phyloP scores from a whole-genome alignment of 2,797 vertebrate genomes.

The Poecilia velifera region DNA sequence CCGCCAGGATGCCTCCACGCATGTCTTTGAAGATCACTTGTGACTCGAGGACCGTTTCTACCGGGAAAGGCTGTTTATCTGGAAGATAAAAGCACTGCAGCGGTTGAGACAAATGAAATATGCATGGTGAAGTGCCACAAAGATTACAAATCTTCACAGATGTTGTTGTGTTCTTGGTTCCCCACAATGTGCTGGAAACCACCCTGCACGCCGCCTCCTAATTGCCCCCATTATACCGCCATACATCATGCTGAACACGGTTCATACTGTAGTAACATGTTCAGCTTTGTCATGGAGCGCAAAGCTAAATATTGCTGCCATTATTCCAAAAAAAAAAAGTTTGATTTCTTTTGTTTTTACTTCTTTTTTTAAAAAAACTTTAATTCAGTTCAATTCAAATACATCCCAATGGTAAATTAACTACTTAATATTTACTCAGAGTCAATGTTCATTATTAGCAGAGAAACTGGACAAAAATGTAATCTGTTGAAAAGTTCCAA shows the following conservation, averaged over 20 bases:
- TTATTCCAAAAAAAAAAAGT: neutral
- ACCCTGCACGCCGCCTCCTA: neutral
- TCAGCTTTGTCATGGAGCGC: neutral
- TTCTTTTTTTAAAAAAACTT: neutral
- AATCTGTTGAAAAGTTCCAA: no score
- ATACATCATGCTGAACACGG: neutral
- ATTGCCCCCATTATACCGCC: neutral
- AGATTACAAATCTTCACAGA: conserved; percentile 27
- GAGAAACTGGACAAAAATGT: no score
- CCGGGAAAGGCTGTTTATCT: conserved; percentile 45
- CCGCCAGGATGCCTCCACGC: conserved; percentile 33
- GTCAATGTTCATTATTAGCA: no score
- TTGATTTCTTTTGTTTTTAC: neutral
- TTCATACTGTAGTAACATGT: neutral
- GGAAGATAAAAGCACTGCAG: conserved; percentile 47
- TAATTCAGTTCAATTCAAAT: neutral
- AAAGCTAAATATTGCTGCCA: neutral
- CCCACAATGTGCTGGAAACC: neutral
- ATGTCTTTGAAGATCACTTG: conserved; percentile 63
- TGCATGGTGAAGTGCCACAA: conserved; percentile 25
- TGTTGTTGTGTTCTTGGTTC: conserved; percentile 19
- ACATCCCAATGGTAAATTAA: neutral
- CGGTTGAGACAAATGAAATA: conserved; percentile 50
- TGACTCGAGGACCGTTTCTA: conserved; percentile 41
- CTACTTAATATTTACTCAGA: neutral